phyloP scores from a whole-genome alignment of 2,888 invertebrate genomes.

The Plagiodera versicolora region DNA sequence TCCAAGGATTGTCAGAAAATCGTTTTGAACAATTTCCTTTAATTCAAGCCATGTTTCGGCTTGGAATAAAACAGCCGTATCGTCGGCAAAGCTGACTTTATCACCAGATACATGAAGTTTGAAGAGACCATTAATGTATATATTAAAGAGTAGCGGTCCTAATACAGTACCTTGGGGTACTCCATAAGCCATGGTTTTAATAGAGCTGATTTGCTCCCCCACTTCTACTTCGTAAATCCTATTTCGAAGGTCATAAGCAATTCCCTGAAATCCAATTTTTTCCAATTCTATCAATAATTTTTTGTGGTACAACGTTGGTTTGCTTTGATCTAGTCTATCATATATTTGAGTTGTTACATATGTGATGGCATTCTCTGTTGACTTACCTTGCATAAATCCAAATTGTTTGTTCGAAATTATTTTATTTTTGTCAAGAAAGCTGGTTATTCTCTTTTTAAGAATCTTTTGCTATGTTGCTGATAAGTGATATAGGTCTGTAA shows the following conservation, averaged over 20 bases:
- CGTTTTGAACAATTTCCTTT: background rate
- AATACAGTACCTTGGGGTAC: too few relatives aligned
- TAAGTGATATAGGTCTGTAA: conserved; percentile 16
- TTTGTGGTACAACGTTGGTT: background rate
- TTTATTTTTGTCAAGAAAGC: conserved; percentile 7
- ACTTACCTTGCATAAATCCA: conserved; percentile 16
- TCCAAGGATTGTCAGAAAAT: too few relatives aligned
- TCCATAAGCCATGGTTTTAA: background rate
- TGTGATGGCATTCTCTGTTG: conserved; percentile 9
- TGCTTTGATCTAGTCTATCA: background rate
- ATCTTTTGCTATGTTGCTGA: conserved; percentile 17
- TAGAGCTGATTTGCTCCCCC: background rate
- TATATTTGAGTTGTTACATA: conserved; percentile 7
- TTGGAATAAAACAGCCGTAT: conserved; percentile 7
- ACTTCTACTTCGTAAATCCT: background rate
- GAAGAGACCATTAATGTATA: conserved; percentile 4
- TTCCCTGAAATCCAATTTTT: background rate
- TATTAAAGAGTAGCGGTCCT: background rate
- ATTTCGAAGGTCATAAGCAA: background rate
- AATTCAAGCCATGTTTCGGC: conserved; percentile 5
- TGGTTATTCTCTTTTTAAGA: conserved; percentile 5
- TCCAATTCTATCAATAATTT: background rate
- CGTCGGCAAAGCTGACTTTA: conserved; percentile 9
- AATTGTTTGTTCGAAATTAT: conserved; percentile 8
- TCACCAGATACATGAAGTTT: conserved; percentile 6